Evolutionary conservation across 1,140 invertebrate genomes (phyloP), one percentile per base, ranked within the genome.

Genomic region (Frieseomelitta varia): DNA sequence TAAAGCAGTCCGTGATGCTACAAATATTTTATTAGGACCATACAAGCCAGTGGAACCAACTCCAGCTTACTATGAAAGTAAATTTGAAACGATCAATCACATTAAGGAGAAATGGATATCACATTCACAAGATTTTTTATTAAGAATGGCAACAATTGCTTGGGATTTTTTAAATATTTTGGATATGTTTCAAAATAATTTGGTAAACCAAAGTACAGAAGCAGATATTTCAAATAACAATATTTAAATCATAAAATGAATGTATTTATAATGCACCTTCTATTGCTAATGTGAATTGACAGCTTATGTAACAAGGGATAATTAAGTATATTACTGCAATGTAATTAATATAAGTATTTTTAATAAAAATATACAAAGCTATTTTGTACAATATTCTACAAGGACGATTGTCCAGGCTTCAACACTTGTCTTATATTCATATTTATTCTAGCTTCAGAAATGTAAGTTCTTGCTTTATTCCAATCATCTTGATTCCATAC

Each of bases 361-460:
- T 84, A 79, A 75, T 83, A 86, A 84, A 68, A 85, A 67, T 85
- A 65, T 86, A 90, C 75, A 76, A 69, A 58, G 14, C 19, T 47
- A 76, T 53, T 79, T 74, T 80, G 77, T 51, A 85, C 85, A 75
- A 76, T 74, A 71, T 81, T 56, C 87, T 79, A 91, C 77, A 91
- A 75, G 83, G 27, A 84, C 47, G 84, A 87, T 81, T 95, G 94
- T 82, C 94, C 95, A 77, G 93, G 88, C 87, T 91, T 92, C 73
- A 96, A 91, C 30, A 97, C 97, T 94, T 97, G 97, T 91, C 97
- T 94, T 27, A 97, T 95, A 95, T 97, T 98, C 15, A 98, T 95
- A 95, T 98, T 98, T 80, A 98, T 97, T 89, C 97, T 95, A 14
- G 96, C 96, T 90, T 96, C 93, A 21, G 89, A 92, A 56, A 97